Base-by-base conservation (phyloP, 2,888 invertebrate species). In the Allolobophora icterica region DNA sequence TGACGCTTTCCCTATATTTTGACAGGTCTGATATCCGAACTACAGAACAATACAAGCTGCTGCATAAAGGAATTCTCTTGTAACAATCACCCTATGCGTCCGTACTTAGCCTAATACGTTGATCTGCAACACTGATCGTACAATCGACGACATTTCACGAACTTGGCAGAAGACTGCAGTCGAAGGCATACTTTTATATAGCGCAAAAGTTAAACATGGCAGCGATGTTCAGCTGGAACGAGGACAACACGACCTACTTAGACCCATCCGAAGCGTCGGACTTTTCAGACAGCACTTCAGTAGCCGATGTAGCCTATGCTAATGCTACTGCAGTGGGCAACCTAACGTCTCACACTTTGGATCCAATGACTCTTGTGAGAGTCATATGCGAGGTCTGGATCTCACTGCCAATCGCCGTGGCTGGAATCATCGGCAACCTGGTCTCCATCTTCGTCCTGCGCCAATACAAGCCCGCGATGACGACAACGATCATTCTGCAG, bases 361-460 rank as follows among this genome's bases (percentile, higher is more conserved):
- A n/a, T 35, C 84, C n/a, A n/a, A 2, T 84, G n/a, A 24, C 35
- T 13, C 33, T 33, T 38, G 2, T 87, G 33, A 33, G 83, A 21
- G 2, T 71, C 33, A 40, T 89, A 17, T 45, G 42, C 89, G 89
- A 89, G 19, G 89, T 89, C 89, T 89, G 52, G 21, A 42, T 89
- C 42, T 24, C 45, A 6, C 1, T 40, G 38, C 89, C 89, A 13
- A 42, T 89, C n/a, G 89, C 89, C 6, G 17, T 89, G 19, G 89
- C 89, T 1, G 89, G 89, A 34, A 89, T 89, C 33, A 38, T 89
- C 89, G 89, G 89, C 45, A 89, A 89, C 89, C 33, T 42, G 6
- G 21, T 89, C 35, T 40, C 89, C 89, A 40, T 89, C 42, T 45
- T 89, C 30, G 89, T 89, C 33, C 89, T 89, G 8, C 33, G 33